Evolutionary conservation across 1,140 invertebrate genomes (phyloP), one percentile per base, ranked within the genome.

Genomic region (Aporrectodea caliginosa): DNA sequence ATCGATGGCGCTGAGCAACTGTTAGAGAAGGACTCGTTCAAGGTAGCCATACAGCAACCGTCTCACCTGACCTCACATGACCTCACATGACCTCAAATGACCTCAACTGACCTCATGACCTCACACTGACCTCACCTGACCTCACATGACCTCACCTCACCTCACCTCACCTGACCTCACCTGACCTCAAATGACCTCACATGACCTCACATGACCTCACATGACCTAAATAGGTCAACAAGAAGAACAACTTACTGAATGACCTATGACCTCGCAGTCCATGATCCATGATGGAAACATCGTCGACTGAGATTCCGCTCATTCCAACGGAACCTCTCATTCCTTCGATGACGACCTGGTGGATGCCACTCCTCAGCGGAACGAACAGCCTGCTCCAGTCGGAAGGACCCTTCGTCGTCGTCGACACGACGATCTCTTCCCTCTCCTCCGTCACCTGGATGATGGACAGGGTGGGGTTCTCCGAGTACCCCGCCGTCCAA

Each of bases 281-380:
- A 31, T 0, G 1, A 74, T 74, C 34, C 29, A 31, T 0, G 1
- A 74, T 34, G 6, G 31, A 33, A 31, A 74, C 14, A 31, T 74
- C 73, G 30, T 74, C 73, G 2, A 74, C 1, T 12, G 73, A 31
- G 32, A 74, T 74, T n/a, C 73, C 73, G 30, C 34, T 74, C 22
- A 34, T 74, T n/a, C 73, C 73, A 1, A 34, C 12, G 27, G 22
- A 2, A n/a, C 31, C 75, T 35, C 35, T n/a, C 16, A 1, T 22
- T 2, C 75, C 75, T 43, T 76, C 75, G 33, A 76, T 76, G 33
- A 76, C 75, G 29, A 76, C 35, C 43, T 27, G 33, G 75, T 76
- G 34, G 33, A 76, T 76, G 33, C 75, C 75, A n/a, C 16, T 27
- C 2, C n/a, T n/a, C n/a, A 76, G 35, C 29, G 16, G 29, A 1